Conservation (phyloP, 2,113 vertebrate genomes). For the Actenoides lindsayi region DNA sequence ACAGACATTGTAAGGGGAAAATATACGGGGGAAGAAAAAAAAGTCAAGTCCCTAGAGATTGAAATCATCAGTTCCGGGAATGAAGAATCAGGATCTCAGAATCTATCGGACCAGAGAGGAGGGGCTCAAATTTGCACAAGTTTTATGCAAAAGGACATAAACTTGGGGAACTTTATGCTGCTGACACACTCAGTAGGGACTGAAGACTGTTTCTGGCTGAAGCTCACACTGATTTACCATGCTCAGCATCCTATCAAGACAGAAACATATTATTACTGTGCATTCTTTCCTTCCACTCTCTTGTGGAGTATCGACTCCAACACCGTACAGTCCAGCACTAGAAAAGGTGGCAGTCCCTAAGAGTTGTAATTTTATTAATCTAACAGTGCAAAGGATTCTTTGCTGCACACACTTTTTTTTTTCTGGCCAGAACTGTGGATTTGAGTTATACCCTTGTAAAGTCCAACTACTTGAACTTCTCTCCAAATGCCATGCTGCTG, state of each 20-base stretch:
- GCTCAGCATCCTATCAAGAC: conserved; percentile 47
- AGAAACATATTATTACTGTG: conserved; percentile 34
- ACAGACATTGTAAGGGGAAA: background rate
- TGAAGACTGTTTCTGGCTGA: conserved; percentile 48
- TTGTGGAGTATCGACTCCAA: background rate
- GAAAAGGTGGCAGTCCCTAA: background rate
- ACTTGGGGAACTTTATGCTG: conserved; percentile 8
- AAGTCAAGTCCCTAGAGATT: background rate
- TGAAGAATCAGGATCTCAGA: background rate
- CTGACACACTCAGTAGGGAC: conserved; percentile 36
- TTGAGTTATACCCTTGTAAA: background rate
- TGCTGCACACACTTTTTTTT: background rate
- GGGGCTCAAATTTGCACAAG: background rate
- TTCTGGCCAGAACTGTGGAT: background rate
- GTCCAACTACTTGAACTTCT: background rate
- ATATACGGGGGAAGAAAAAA: background rate
- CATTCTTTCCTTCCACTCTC: conserved; percentile 11
- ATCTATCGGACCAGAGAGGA: conserved; percentile 9
- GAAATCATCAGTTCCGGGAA: conserved; percentile 21
- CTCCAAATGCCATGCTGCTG: background rate
- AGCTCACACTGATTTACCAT: conserved; percentile 45
- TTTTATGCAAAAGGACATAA: conserved; percentile 35
- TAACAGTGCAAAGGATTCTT: background rate
- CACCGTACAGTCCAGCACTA: background rate
- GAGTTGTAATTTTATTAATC: background rate